These are phyloP conservation scores for Apoderus coryli DNA, from an alignment of 2,888 invertebrate species.

Conservation along the genomic window DNA sequence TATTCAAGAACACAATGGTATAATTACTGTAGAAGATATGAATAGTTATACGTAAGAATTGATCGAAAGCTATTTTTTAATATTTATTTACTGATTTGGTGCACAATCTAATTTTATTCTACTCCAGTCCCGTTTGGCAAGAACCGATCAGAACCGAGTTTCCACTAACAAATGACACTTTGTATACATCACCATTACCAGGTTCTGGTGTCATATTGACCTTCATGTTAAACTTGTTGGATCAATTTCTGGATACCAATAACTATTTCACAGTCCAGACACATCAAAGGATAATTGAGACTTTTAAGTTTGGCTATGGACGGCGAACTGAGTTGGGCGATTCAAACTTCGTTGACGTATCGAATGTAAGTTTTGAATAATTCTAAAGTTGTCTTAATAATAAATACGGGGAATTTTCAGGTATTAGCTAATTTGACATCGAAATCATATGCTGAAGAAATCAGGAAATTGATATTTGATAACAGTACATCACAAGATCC, in stretches of 20 bases:
- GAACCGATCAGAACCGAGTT: constrained; percentile 42
- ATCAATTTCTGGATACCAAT: constrained; percentile 32
- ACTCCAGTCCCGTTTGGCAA: constrained; percentile 46
- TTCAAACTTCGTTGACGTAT: constrained; percentile 34
- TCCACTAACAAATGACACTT: constrained; percentile 45
- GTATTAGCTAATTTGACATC: constrained; percentile 49
- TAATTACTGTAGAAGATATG: constrained; percentile 66
- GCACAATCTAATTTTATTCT: too few species aligned
- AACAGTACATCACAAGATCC: constrained; percentile 49
- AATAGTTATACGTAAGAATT: constrained; percentile 49
- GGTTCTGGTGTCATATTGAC: constrained; percentile 72
- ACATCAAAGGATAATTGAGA: constrained; percentile 75
- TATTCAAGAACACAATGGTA: constrained; percentile 45
- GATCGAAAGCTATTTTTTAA: too few species aligned
- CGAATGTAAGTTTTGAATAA: constrained; percentile 11
- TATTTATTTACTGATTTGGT: too few species aligned
- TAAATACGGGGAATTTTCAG: too few species aligned
- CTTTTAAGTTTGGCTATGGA: constrained; percentile 86
- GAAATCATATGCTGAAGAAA: constrained; percentile 38
- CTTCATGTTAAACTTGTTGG: constrained; percentile 68
- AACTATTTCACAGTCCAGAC: constrained; percentile 30
- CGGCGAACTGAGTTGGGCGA: constrained; percentile 76
- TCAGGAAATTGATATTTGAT: constrained; percentile 37
- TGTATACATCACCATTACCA: constrained; percentile 69
- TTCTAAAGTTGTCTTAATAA: neutral